Conservation (phyloP, 2,797 vertebrate species). For the Prionace glauca region DNA sequence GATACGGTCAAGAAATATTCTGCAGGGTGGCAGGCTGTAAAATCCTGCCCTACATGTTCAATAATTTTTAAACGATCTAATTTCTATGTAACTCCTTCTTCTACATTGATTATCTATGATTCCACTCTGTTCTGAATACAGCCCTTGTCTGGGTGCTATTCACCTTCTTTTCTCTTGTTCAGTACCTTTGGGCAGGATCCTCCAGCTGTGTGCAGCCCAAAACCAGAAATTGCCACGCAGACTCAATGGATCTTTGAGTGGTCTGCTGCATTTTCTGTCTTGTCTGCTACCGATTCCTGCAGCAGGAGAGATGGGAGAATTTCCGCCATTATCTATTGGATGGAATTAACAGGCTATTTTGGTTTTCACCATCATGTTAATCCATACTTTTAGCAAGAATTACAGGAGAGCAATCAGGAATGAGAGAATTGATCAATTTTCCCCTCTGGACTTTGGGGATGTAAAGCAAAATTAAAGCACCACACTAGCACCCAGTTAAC, state of each 20-base stretch:
- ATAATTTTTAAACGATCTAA: background rate
- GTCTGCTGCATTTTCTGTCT: too few relatives aligned
- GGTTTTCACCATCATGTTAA: background rate
- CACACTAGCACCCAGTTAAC: background rate
- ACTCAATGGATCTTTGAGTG: too few relatives aligned
- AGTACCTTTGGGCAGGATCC: too few relatives aligned
- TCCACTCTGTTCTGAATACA: background rate
- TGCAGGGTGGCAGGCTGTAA: too few relatives aligned
- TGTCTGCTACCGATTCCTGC: too few relatives aligned
- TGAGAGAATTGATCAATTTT: background rate
- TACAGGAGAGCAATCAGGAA: background rate
- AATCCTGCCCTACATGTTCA: too few relatives aligned
- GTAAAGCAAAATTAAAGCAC: background rate
- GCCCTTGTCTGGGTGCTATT: background rate
- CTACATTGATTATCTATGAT: background rate
- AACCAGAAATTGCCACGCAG: too few relatives aligned
- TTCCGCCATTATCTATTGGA: too few relatives aligned
- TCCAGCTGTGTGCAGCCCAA: too few relatives aligned
- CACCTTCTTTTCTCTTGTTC: background rate
- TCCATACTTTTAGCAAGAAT: background rate
- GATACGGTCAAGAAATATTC: too few relatives aligned
- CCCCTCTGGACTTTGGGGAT: background rate
- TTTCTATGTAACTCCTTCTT: background rate
- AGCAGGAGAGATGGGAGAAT: too few relatives aligned
- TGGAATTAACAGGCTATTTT: background rate